phyloP scores from a whole-genome alignment of 64 coral and sea anemone genomes.

The Montipora capricornis region DNA sequence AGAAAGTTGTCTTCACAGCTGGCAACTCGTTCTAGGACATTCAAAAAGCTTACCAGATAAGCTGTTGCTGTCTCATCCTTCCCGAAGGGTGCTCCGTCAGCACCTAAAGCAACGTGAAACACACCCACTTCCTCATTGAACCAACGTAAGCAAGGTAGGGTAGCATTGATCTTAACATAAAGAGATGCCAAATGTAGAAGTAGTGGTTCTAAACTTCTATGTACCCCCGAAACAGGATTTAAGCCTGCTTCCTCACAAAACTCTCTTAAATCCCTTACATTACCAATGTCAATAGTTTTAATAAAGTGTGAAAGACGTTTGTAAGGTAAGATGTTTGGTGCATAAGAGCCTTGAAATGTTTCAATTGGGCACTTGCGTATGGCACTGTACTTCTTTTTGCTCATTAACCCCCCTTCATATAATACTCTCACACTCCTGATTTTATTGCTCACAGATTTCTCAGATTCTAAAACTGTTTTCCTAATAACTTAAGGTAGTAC shows the following conservation, averaged over 20 bases:
- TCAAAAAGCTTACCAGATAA: constrained; percentile 53
- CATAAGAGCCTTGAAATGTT: constrained; percentile 18
- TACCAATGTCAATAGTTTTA: constrained; percentile 64
- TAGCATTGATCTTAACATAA: constrained; percentile 54
- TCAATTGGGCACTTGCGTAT: constrained; percentile 50
- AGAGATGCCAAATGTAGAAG: constrained; percentile 53
- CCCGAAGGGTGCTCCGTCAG: constrained; percentile 62
- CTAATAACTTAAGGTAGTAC: not conserved
- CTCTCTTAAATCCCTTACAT: constrained; percentile 55
- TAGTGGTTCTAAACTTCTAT: constrained; percentile 53
- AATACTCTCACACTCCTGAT: constrained; percentile 44
- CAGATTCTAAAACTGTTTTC: constrained; percentile 56
- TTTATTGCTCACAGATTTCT: constrained; percentile 55
- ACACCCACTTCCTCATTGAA: constrained; percentile 44
- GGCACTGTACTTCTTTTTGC: constrained; percentile 66
- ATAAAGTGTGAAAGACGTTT: constrained; percentile 44
- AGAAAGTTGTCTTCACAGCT: constrained; percentile 69
- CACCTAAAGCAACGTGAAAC: constrained; percentile 67
- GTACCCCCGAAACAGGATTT: not conserved
- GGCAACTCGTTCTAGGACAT: not conserved
- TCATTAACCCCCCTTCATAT: constrained; percentile 77
- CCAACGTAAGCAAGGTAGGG: constrained; percentile 43
- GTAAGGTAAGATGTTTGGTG: constrained; percentile 46
- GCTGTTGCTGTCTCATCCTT: constrained; percentile 67
- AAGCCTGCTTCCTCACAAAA: constrained; percentile 18